Evolutionary conservation across 64 coral and sea anemone species (phyloP), one percentile per base, ranked within the genome.

Genomic region (Montipora sp.): DNA sequence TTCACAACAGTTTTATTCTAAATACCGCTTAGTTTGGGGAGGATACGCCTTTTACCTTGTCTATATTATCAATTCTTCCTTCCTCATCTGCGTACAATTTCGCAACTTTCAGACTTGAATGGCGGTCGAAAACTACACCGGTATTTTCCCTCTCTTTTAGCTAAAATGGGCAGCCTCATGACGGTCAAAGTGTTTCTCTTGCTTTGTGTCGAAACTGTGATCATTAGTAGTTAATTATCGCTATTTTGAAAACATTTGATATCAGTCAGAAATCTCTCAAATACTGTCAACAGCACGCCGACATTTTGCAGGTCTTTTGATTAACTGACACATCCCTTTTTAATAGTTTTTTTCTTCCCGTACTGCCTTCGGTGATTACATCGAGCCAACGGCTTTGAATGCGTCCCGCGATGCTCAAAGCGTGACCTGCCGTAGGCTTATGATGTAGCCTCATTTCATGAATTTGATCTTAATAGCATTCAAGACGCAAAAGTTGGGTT

Each of bases 201-300:
- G 43, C 59, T 2, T 45, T 3, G 44, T 13, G 45, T 8, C 67
- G 27, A 12, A 47, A 44, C 18, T 8, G 45, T 13, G 19, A 69
- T 85, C 82, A 69, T 85, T 72, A 72, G 44, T 23, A 85, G 10
- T 15, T 12, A 72, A 85, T 71, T 51, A 85, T 23, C 82, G 16
- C 61, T 27, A 85, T 61, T 81, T 81, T 81, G 79, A 59, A 81
- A 81, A 21, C 53, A 59, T 61, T 61, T 81, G 51, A 11, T 61
- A 61, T 81, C 65, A 1, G 0, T 85, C 63, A 72, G 50, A 45
- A 4, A 85, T 71, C 61, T 71, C 63, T 68, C 36, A 20, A 71
- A 60, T 10, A 59, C 65, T 23, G 43, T 85, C 65, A 49, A 85
- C 82, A 85, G 14, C 45, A 36, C 5, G 16, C 23, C 36, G 24